Evolutionary conservation across 2,797 vertebrate species (phyloP), one percentile per base, ranked within the genome.

Genomic region (Brachymystax lenok): DNA sequence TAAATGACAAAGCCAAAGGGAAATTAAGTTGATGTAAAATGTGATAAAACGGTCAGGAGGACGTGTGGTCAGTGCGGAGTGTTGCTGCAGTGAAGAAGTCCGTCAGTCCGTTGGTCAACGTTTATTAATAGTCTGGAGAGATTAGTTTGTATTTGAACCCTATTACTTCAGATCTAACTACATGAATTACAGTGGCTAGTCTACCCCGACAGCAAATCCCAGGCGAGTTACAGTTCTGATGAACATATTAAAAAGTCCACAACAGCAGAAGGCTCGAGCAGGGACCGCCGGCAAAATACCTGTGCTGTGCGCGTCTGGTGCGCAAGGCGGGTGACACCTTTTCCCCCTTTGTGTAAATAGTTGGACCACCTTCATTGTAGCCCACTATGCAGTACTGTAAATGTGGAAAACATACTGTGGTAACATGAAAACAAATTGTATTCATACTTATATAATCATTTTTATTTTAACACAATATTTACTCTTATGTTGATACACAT

Each of bases 241-340:
- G 85, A 85, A 84, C 83, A 88, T 90, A 84, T 91, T 91, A 77
- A 79, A 76, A 71, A 71, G 77, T 79, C 82, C 93, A 24, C 24
- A 24, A 24, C 59, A 63, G 59, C 21, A 63, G 71, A 79, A 80
- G 75, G 86, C 79, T 84, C 83, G 90, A 88, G 90, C 90, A 94
- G 95, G 93, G 95, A 96, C 27, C 28, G 7, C 30, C 16, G 5
- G 28, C 13, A 30, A 66, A 16, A 27, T 68, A 68, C 96, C 96
- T 96, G 95, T 94, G 95, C 28, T 16, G 95, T 96, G 94, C 93
- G 95, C n/a, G 59, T 24, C 21, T 24, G 17, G 59, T 27, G 59
- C 93, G 93, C 93, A 93, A 95, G 89, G 93, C 93, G 92, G 7
- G 89, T 90, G 94, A 93, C 94, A 94, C 93, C 79, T 92, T 95